phyloP scores from a whole-genome alignment of 2,113 vertebrate genomes.

The Oncorhynchus clarkii region DNA sequence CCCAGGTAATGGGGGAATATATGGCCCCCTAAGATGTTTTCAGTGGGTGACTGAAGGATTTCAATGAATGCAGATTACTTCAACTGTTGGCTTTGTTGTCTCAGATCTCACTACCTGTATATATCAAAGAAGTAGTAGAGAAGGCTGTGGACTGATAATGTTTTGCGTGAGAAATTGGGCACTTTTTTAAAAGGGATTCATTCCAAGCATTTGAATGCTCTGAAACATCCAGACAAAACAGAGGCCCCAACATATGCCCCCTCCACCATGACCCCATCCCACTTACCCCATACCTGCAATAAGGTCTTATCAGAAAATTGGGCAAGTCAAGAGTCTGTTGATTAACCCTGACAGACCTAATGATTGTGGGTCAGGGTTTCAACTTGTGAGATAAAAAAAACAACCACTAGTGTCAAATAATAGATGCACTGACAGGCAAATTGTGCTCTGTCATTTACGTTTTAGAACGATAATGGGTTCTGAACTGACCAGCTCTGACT shows the following conservation, averaged over 20 bases:
- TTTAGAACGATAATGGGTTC: background rate
- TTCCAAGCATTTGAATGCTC: background rate
- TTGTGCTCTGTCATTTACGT: background rate
- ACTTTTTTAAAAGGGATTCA: background rate
- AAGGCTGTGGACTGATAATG: background rate
- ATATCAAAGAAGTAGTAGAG: background rate
- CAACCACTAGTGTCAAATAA: background rate
- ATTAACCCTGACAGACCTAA: background rate
- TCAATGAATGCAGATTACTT: too few species aligned
- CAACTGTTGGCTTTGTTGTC: background rate
- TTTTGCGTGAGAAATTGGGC: background rate
- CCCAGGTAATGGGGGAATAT: too few species aligned
- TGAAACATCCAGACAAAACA: background rate
- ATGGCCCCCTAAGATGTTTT: too few species aligned
- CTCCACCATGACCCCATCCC: background rate
- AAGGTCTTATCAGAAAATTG: conserved; percentile 17
- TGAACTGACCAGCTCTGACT: background rate
- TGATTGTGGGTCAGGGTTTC: background rate
- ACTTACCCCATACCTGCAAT: background rate
- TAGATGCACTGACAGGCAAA: too few species aligned
- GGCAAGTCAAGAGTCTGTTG: background rate
- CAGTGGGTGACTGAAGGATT: too few species aligned
- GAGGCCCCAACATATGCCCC: background rate
- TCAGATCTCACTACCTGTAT: background rate
- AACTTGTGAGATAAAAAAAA: background rate